A percentile compares a stretch with the other conserved stretches of the same genome.
Evolutionary conservation across 1,140 invertebrate genomes (phyloP).

Genomic region (Hyles vespertilio): DNA sequence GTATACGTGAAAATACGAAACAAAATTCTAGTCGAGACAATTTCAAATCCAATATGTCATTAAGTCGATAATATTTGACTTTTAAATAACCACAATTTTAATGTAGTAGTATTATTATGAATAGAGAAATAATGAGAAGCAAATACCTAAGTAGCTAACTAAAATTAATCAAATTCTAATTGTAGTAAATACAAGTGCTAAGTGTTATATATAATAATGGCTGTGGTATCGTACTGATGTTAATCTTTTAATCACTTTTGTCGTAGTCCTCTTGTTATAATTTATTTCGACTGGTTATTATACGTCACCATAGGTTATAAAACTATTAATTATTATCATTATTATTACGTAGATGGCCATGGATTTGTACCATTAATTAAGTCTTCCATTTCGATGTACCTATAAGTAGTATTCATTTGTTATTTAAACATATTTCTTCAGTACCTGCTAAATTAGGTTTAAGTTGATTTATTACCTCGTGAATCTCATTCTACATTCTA

Average conservation of each 20-base stretch:
- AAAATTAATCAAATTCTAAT: constrained; percentile 46
- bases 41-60: constrained; percentile 1
- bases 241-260: constrained; percentile 58
- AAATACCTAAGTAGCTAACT: constrained; percentile 5
- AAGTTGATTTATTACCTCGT: not conserved
- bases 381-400: constrained; percentile 66
- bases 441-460: constrained; percentile 57
- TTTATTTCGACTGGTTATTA: constrained; percentile 38
- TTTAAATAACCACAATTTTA: not conserved
- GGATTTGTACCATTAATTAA: constrained; percentile 67
- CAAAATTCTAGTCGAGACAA: constrained; percentile 10
- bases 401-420: constrained; percentile 45
- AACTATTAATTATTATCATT: constrained; percentile 37
- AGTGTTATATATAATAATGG: constrained; percentile 64
- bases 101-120: not conserved
- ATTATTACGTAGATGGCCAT: constrained; percentile 56
- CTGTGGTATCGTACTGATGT: constrained; percentile 70
- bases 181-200: constrained; percentile 61
- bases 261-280: constrained; percentile 48
- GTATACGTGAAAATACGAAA: constrained; percentile 5
- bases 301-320: constrained; percentile 32
- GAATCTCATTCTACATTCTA: not conserved
- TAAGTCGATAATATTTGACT: too few species aligned
- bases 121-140: not conserved
- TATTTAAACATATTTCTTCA: constrained; percentile 43